Base-by-base conservation (phyloP, 2,888 invertebrate species). In the Drosophila falleni region DNA sequence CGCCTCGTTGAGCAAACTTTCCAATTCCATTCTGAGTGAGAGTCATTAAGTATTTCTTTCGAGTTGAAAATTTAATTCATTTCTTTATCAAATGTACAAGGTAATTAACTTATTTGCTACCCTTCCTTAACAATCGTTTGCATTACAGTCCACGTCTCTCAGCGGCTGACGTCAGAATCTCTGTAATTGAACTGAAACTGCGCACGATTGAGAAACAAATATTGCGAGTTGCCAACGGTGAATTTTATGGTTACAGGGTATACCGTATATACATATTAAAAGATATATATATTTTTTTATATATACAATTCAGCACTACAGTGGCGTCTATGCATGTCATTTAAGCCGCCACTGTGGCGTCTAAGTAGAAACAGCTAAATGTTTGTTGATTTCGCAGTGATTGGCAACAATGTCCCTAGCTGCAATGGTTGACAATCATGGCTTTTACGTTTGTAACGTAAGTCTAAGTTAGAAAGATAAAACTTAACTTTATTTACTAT, bases 41-140 rank as follows among this genome's bases (percentile, higher is more conserved):
- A 56, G 49, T 55, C 53, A 61, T 74, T 66, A 66, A 59, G 29
- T 26, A 47, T 33, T 41, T 55, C 23, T 35, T 29, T 35, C 23
- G 9, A 59, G 37, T 29, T 46, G 5, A 23, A 19, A 35, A 67
- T 42, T 51, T 39, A 50, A 19, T 46, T 49, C 1, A 11, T 39
- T 49, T 39, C 15, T 5, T 37, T n/a, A 19, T 19, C 13, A 44
- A 49, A 31, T 39, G 15, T 6, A 5, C 15, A 10, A 55, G 54
- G 49, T 49, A 54, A 49, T 49, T 63, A 0, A 19, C 19, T 42
- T 19, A 31, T 19, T 31, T 42, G 11, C 19, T 13, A 19, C 1
- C 4, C 15, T n/a, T 9, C 9, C 5, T 23, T 9, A 9, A 2
- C 16, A 10, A 9, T 23, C 5, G 26, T 35, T 23, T 35, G 2